These are phyloP conservation scores for Triops cancriformis DNA, from an alignment of 1,140 invertebrate genomes.

Conservation along the genomic window DNA sequence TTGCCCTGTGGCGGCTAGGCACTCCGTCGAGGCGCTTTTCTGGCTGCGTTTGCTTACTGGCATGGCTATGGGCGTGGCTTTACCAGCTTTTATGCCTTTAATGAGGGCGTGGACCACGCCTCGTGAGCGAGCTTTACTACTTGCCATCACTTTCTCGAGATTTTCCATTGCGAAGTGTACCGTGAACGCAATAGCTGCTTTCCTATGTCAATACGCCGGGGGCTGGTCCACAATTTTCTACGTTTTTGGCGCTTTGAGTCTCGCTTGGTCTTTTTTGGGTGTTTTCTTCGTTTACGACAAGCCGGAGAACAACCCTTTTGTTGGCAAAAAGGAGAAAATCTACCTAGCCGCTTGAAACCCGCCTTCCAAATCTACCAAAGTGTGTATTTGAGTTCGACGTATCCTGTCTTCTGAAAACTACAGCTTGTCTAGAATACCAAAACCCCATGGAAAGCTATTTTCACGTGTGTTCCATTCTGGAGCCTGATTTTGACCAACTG, in stretches of 20 bases:
- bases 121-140: background rate
- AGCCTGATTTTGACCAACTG: background rate
- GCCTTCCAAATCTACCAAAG: background rate
- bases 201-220: background rate
- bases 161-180: background rate
- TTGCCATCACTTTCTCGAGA: background rate
- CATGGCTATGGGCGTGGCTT: constrained; percentile 2
- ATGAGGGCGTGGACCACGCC: background rate
- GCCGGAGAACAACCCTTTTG: background rate
- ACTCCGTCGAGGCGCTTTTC: background rate
- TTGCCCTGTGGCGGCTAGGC: background rate
- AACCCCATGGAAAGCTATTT: background rate
- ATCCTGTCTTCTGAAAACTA: background rate
- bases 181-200: background rate
- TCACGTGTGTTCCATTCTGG: background rate
- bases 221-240: background rate
- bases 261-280: background rate
- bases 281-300: background rate
- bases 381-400: background rate
- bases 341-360: background rate
- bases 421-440: background rate
- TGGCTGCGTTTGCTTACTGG: background rate
- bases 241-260: background rate
- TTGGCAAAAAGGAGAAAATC: background rate
- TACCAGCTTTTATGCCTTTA: background rate